Evolutionary conservation across 2,797 vertebrate species (phyloP).

Genomic region (Centropyge bicolor): DNA sequence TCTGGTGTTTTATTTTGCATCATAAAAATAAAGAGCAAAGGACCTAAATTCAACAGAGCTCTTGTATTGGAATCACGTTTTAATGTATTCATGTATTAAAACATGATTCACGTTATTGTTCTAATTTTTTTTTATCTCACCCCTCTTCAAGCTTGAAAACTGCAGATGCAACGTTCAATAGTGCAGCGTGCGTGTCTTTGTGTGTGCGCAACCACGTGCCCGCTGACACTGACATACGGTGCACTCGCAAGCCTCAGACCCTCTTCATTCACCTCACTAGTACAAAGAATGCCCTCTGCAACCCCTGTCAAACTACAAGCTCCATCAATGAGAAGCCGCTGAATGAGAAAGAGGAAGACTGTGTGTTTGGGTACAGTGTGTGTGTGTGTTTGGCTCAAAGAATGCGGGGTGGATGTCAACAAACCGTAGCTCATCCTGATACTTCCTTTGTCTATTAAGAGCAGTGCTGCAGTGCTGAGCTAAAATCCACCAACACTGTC

Average conservation of each 20-base stretch:
- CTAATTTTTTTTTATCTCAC: background rate
- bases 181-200: background rate
- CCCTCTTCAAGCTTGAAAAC: conserved; percentile 2
- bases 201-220: background rate
- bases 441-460: conserved; percentile 17
- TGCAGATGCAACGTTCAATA: background rate
- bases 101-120: background rate
- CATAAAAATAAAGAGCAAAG: conserved; percentile 1
- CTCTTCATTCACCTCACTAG: conserved; percentile 35
- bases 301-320: conserved; percentile 53
- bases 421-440: conserved; percentile 20
- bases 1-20: conserved; percentile 14
- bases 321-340: conserved; percentile 28
- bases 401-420: conserved; percentile 19
- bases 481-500: conserved; percentile 35
- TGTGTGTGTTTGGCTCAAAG: conserved; percentile 32
- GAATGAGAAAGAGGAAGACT: conserved; percentile 40
- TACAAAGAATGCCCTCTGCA: conserved; percentile 53
- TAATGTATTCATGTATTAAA: no score
- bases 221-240: conserved; percentile 28
- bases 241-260: conserved; percentile 24
- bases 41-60: background rate
- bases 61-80: background rate
- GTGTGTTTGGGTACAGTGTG: conserved; percentile 18
- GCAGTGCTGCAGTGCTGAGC: conserved; percentile 13